Base-by-base conservation (phyloP, 1,140 invertebrate species). In the Anastatus disparis region DNA sequence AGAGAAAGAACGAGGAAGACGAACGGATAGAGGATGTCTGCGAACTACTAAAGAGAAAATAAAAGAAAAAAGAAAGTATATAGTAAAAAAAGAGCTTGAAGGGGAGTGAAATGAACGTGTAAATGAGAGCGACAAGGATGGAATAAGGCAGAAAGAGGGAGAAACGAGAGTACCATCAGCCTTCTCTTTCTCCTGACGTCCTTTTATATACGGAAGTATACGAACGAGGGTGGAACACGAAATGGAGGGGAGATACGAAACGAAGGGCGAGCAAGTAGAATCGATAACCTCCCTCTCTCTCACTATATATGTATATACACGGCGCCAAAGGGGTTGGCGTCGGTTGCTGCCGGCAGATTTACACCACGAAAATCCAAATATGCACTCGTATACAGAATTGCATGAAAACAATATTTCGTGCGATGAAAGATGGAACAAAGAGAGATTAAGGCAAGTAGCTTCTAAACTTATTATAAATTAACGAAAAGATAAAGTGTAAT, bases 241-340 rank as follows among this genome's bases (percentile, higher is more conserved):
- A 56, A 64, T 46, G 46, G 71, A 59, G 68, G 70, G 73, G 75
- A 73, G 70, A 71, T 71, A 10, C 31, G 4, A 10, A 10, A 35
- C n/a, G n/a, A 10, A 35, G 31, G 10, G 31, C 31, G 31, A 35
- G 31, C 4, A 10, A 35, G 31, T 6, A 69, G 76, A 82, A 84
- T 84, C 82, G 82, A 84, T 84, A 83, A 76, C 74, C 76, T 71
- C 78, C 78, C 81, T 78, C 75, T n/a, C n/a, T n/a, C n/a, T n/a
- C n/a, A n/a, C n/a, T n/a, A n/a, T n/a, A n/a, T n/a, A n/a, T n/a
- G n/a, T n/a, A n/a, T n/a, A n/a, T n/a, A n/a, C n/a, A 75, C 72
- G 70, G 72, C 66, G 56, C 53, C 38, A 74, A 77, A 80, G 75
- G 77, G 77, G 75, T 78, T 78, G 76, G 75, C 77, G 72, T 52